Base-by-base conservation (phyloP, 2,113 vertebrate species). In the Phaethornis superciliosus region DNA sequence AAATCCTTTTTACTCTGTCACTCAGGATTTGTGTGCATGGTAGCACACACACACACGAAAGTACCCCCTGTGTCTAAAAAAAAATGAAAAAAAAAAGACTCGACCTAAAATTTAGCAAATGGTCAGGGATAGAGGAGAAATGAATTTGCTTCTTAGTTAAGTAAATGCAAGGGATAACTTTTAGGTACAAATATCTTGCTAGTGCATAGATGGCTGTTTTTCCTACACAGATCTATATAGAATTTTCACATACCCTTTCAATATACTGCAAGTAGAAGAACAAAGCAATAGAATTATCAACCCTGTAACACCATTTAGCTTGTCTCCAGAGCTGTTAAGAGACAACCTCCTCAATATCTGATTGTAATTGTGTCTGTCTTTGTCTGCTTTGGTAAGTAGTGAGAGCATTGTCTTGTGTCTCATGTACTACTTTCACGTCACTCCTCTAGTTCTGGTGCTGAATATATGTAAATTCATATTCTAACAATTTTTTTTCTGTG, bases 1-100 rank as follows among this genome's bases (percentile, higher is more conserved):
- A 94, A 93, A 85, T 93, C 81, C 64, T 74, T 82, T 82, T 58
- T 65, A 69, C 37, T 67, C 51, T 75, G 72, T 86, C 64, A 49
- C 37, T 93, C 64, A 63, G 64, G 33, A 83, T 94, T 83, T 90
- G 42, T 1, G 7, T 70, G 68, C 26, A 10, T 91, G 58, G 51
- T 44, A 88, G 64, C 42, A 26, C 52, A 54, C 15, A 22, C 37
- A 77, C 15, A 22, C 37, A 77, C 4, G 26, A 71, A 68, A 56
- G n/a, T n/a, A 9, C 12, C 2, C 0, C 0, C 21, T 16, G 4
- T 51, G 22, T 74, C 68, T 70, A 18, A 62, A 80, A 72, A 81
- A 32, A 42, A 65, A 40, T 40, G 37, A 79, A 54, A 16, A 81
- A 30, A 19, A 54, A 22, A 85, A 88, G 27, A 24, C 10, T 76